Evolutionary conservation across 2,888 invertebrate genomes (phyloP), one percentile per base, ranked within the genome.

Genomic region (Neoitamus cyanurus): DNA sequence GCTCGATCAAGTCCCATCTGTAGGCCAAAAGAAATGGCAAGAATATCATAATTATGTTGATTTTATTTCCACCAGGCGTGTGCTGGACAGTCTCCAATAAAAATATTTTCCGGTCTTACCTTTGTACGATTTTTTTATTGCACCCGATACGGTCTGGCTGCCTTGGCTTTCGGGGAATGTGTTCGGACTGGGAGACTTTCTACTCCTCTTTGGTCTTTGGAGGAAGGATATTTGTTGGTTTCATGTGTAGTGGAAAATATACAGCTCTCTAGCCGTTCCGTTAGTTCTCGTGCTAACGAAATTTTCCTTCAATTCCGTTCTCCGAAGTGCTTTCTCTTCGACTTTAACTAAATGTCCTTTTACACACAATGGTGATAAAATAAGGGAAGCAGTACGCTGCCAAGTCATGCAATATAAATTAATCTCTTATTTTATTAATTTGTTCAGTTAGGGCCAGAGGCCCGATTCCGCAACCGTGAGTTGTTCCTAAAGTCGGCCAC

Each of bases 31-130:
- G 78, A 48, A 78, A 42, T 30, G 25, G 42, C 46, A 20, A 48
- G 30, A 78, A 77, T 28, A 15, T 78, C 78, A 58, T 78, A 78
- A 78, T 78, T 78, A 78, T 78, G 58, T 78, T 46, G 78, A 46
- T 78, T 78, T 78, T 78, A 78, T 48, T 78, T 78, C 11, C 78
- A 20, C 48, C 3, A 48, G 42, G 37, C 37, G 58, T 58, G 58
- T 20, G 25, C 13, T 34, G 11, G 48, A 46, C 46, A 70, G 30
- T 46, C 48, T 78, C 78, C 46, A 78, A 78, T 46, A 78, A 58
- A 78, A 58, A 78, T 78, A 78, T 78, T 78, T 78, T 78, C 31
- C 11, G 48, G 58, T 25, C 2, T 78, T 37, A 75, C 75, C 75
- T 75, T 78, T 78, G 48, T 48, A 78, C 48, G 48, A 28, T 9